Evolutionary conservation across 2,888 invertebrate species (phyloP).

Genomic region (Drosophila quinaria): DNA sequence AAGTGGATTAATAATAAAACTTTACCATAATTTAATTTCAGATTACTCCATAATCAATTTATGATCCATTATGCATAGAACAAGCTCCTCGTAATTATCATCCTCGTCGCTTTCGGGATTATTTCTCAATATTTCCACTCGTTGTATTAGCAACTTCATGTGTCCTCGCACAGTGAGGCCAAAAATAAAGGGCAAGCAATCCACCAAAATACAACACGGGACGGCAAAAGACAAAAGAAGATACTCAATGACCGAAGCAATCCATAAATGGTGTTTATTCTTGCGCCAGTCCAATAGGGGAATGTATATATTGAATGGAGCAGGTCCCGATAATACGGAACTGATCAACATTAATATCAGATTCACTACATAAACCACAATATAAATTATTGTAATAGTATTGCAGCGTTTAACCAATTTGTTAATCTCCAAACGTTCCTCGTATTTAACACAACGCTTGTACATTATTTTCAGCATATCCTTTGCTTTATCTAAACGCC

Average conservation of each 20-base stretch:
- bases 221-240: neutral
- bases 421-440: slow-evolving; percentile 18
- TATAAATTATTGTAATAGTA: slow-evolving; percentile 9
- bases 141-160: slow-evolving; percentile 22
- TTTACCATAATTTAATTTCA: too few species aligned
- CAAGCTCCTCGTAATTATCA: slow-evolving; percentile 33
- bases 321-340: slow-evolving; percentile 14
- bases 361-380: slow-evolving; percentile 14
- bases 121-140: slow-evolving; percentile 19
- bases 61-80: slow-evolving; percentile 44
- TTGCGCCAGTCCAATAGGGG: slow-evolving; percentile 38
- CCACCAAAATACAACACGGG: slow-evolving; percentile 11
- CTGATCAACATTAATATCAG: slow-evolving; percentile 9
- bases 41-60: slow-evolving; percentile 35
- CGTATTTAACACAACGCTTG: neutral
- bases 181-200: slow-evolving; percentile 32
- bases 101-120: neutral
- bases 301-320: slow-evolving; percentile 36
- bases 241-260: slow-evolving; percentile 23
- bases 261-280: slow-evolving; percentile 14
- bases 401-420: slow-evolving; percentile 23
- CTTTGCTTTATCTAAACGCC: slow-evolving; percentile 33
- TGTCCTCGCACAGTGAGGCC: slow-evolving; percentile 33
- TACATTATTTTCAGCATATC: slow-evolving; percentile 28
- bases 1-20: neutral